Evolutionary conservation across 2,888 invertebrate species (phyloP), one percentile per base, ranked within the genome.

Genomic region (Ceraclea dissimilis): DNA sequence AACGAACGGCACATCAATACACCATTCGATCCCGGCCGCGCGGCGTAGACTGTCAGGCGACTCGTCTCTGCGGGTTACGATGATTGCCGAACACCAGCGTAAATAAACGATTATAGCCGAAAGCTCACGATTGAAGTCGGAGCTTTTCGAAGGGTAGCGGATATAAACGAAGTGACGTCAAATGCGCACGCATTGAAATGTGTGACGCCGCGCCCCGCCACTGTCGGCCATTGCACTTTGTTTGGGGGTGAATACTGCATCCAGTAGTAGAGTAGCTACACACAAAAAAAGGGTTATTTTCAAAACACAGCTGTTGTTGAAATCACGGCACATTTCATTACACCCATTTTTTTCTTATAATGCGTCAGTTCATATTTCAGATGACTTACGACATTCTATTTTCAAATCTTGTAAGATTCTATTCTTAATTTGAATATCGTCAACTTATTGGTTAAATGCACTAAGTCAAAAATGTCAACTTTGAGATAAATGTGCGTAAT

Each of bases 181-280:
- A 71, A 72, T 72, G 72, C 63, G 65, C 66, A 65, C 73, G 75
- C 75, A 75, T 73, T 75, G 72, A 72, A 72, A 74, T 70, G 75
- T 74, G 75, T 75, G 75, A 75, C 75, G 74, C 74, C 74, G 72
- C 75, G 68, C 74, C 72, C 70, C 71, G 70, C 68, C 69, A 68
- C 70, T 22, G 54, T 43, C 59, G 59, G 59, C 57, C 59, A 59
- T 59, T 57, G 59, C 59, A 59, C 59, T 51, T 51, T 34, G 39
- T 39, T 39, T 26, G 22, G 56, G 55, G 51, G 39, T 31, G 21
- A 43, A 19, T 33, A 33, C 59, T 59, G 59, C 61, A 59, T 56
- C 59, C n/a, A n/a, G n/a, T n/a, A n/a, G n/a, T n/a, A n/a, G n/a
- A n/a, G n/a, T 51, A 60, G 20, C 44, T 43, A 34, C 56, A 58